Percentiles rank a stretch among this genome's conserved stretches.
Evolutionary conservation across 2,888 invertebrate genomes (phyloP).

Genomic region (Andrena dorsata): DNA sequence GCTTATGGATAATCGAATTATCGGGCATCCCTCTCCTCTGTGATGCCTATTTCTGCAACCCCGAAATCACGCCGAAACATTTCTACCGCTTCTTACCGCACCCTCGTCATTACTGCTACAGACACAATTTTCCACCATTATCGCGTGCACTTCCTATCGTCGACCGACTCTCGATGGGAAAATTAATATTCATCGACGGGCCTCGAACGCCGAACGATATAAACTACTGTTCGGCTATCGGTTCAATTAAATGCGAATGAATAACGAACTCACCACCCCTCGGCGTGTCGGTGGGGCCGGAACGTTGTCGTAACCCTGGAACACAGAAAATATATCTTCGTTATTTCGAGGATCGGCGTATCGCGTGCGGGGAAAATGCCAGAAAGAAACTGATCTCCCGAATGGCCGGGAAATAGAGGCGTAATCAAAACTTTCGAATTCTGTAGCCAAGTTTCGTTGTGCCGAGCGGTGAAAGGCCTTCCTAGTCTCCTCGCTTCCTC

Average conservation of each 20-base stretch:
- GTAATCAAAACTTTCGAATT: conserved; percentile 67
- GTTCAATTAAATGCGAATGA: background rate
- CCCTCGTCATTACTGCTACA: background rate
- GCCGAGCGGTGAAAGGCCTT: conserved; percentile 31
- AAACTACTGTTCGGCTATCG: background rate
- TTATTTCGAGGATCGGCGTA: background rate
- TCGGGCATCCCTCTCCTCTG: background rate
- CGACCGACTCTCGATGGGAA: background rate
- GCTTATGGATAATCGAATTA: conserved; percentile 22
- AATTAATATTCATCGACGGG: background rate
- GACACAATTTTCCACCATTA: background rate
- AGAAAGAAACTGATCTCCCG: conserved; percentile 62
- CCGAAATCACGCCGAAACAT: background rate
- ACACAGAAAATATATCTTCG: conserved; percentile 59
- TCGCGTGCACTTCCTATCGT: background rate
- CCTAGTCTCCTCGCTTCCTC: conserved; percentile 14
- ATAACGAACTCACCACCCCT: conserved; percentile 77
- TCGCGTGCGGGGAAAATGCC: background rate
- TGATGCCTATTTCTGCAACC: too few species aligned
- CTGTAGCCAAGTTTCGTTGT: conserved; percentile 48
- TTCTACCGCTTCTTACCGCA: background rate
- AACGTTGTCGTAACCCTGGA: conserved; percentile 80
- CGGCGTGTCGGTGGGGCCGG: conserved; percentile 79
- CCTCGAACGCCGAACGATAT: background rate
- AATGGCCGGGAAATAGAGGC: conserved; percentile 51